Conservation (phyloP, 1,140 invertebrate species). For the Aphis craccivora region DNA sequence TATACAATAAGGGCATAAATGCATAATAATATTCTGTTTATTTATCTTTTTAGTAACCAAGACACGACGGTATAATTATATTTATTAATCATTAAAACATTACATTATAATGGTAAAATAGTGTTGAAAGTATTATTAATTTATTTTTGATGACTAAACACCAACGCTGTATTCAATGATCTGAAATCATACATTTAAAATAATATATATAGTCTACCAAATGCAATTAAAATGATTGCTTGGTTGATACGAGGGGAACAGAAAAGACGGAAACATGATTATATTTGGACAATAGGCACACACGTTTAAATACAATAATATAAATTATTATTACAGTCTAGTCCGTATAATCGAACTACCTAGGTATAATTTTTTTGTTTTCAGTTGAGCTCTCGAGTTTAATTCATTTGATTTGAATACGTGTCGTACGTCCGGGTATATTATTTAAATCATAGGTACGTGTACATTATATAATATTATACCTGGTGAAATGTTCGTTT, state of each 20-base stretch:
- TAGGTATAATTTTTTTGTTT: constrained; percentile 50
- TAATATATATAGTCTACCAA: not conserved
- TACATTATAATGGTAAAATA: not conserved
- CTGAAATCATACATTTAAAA: not conserved
- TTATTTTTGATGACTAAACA: not conserved
- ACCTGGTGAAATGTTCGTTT: not conserved
- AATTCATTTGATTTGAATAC: constrained; percentile 26
- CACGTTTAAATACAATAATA: constrained; percentile 27
- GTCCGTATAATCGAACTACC: constrained; percentile 5
- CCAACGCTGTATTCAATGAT: not conserved
- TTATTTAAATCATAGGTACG: not conserved
- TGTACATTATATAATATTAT: constrained; percentile 12
- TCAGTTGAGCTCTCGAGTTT: not conserved
- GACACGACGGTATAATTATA: not conserved
- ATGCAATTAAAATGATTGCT: constrained; percentile 23
- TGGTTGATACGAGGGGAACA: not conserved
- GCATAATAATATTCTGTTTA: not conserved
- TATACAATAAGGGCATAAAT: too few relatives aligned
- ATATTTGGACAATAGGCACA: constrained; percentile 34
- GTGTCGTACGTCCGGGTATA: not conserved
- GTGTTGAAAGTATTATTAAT: not conserved
- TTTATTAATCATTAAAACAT: not conserved
- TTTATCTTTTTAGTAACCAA: not conserved
- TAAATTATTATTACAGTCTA: constrained; percentile 1
- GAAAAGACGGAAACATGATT: constrained; percentile 20